Conservation (phyloP, 2,797 vertebrate species). For the Cichlasoma orientale region DNA sequence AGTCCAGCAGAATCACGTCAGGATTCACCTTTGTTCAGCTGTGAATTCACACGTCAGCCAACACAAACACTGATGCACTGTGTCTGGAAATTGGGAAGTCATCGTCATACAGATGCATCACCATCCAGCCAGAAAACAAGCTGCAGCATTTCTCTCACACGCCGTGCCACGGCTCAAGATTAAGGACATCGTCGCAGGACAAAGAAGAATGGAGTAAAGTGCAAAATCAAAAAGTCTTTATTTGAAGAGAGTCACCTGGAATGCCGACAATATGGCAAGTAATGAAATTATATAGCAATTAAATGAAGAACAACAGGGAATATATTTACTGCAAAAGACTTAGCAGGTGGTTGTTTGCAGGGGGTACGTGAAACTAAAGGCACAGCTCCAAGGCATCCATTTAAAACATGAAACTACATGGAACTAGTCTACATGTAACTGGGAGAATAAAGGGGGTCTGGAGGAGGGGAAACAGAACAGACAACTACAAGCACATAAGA, state of each 20-base stretch:
- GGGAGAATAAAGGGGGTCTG: neutral
- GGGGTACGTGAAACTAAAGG: rapidly evolving
- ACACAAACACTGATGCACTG: conserved; percentile 32
- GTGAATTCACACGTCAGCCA: conserved; percentile 6
- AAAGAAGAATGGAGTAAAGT: neutral
- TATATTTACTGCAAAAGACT: neutral
- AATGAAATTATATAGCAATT: rapidly evolving
- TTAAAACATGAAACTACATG: neutral
- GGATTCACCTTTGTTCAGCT: conserved; percentile 28
- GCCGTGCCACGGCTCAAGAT: neutral
- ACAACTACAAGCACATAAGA: neutral
- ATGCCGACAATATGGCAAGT: neutral
- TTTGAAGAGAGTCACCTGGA: neutral
- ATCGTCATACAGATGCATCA: conserved; percentile 12
- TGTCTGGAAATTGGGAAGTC: conserved; percentile 25
- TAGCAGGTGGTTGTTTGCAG: neutral
- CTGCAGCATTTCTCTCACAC: neutral
- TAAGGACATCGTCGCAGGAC: neutral
- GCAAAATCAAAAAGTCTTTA: neutral
- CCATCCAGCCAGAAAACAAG: neutral
- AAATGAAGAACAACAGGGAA: neutral
- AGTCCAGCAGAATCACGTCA: neutral
- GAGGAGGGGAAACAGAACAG: neutral
- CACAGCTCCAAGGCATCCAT: neutral
- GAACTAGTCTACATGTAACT: neutral